These are phyloP conservation scores for Malaclemys terrapin DNA, from an alignment of 2,113 vertebrate genomes.

Conservation along the genomic window DNA sequence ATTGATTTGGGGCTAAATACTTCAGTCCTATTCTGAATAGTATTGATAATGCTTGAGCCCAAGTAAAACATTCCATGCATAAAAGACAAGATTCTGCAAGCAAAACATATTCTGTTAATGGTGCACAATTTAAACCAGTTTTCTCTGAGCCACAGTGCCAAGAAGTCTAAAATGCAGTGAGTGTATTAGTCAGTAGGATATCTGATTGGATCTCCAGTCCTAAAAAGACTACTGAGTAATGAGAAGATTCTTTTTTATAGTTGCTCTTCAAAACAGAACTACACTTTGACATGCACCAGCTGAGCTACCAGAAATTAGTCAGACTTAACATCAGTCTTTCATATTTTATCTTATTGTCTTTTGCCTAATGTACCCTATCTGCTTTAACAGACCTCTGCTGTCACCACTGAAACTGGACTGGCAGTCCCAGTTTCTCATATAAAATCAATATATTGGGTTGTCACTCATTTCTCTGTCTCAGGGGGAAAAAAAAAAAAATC, in stretches of 20 bases:
- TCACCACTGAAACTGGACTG: neutral
- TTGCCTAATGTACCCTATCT: neutral
- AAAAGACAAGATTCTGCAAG: no score
- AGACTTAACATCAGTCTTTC: neutral
- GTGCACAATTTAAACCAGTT: neutral
- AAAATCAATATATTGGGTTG: no score
- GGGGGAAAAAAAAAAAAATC: no score
- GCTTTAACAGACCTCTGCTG: neutral
- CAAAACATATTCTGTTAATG: neutral
- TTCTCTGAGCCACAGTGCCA: neutral
- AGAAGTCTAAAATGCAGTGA: neutral
- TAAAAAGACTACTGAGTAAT: neutral
- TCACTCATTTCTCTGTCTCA: no score
- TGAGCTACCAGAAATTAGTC: neutral
- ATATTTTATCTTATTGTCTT: neutral
- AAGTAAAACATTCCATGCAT: no score
- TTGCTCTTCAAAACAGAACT: neutral
- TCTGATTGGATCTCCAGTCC: neutral
- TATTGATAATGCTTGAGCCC: no score
- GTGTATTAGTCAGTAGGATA: neutral
- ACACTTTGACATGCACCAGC: neutral
- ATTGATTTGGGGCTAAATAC: no score
- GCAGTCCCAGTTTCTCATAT: neutral
- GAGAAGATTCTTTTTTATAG: neutral
- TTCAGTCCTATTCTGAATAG: no score